These are phyloP conservation scores for Hylyphantes graminicola DNA, from an alignment of 1,140 invertebrate species.

Conservation along the genomic window DNA sequence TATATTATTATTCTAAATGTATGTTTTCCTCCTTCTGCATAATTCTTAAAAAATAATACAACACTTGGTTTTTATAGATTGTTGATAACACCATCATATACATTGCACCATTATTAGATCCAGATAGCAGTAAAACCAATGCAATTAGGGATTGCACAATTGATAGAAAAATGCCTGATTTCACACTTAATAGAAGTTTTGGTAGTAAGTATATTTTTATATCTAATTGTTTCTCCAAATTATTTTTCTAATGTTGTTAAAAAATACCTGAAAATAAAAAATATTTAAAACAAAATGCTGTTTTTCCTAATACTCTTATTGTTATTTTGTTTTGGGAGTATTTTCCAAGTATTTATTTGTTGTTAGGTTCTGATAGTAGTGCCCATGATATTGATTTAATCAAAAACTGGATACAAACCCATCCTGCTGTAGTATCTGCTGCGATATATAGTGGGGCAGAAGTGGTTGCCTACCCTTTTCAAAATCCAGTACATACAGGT, in stretches of 20 bases:
- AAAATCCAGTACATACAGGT: not conserved
- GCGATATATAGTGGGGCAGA: conserved; percentile 47
- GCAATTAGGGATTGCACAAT: not conserved
- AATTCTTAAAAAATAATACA: too few relatives aligned
- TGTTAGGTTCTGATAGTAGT: not conserved
- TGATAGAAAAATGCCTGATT: not conserved
- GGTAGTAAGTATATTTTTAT: conserved; percentile 1
- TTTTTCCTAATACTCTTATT: not conserved
- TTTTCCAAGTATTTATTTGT: not conserved
- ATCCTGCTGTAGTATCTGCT: conserved; percentile 41
- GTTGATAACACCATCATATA: conserved; percentile 45
- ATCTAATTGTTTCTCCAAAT: not conserved
- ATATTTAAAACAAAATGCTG: too few relatives aligned
- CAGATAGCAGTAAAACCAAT: conserved; percentile 16
- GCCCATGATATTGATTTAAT: conserved; percentile 28
- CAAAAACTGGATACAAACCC: conserved; percentile 48
- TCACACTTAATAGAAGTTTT: conserved; percentile 25
- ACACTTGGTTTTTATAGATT: conserved; percentile 21
- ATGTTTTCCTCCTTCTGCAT: too few relatives aligned
- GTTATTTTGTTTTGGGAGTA: not conserved
- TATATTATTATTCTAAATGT: too few relatives aligned
- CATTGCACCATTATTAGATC: conserved; percentile 57
- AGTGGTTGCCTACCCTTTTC: conserved; percentile 53
- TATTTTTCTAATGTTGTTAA: not conserved
- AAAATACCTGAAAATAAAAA: not conserved